A percentile compares a stretch with the other conserved stretches of the same genome.
Evolutionary conservation across 1,140 invertebrate species (phyloP).

Genomic region (Drosophila melanica): DNA sequence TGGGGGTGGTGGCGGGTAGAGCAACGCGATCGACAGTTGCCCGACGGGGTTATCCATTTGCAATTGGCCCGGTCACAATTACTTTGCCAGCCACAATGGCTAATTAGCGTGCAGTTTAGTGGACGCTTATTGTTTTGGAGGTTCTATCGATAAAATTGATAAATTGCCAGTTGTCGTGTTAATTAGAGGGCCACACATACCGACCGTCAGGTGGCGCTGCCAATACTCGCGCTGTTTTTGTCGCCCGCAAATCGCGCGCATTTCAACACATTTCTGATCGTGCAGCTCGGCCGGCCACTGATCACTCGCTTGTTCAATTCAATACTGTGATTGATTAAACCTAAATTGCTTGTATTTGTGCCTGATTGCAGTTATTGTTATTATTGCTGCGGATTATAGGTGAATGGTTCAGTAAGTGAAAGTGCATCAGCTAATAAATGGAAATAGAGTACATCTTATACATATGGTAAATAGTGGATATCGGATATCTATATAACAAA

Average conservation of each 20-base stretch:
- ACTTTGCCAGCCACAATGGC: not conserved
- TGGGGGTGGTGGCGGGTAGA: not conserved
- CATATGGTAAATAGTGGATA: not conserved
- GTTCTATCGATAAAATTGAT: slow-evolving; percentile 57
- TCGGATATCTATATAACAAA: no score
- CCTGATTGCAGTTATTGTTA: slow-evolving; percentile 64
- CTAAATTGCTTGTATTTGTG: slow-evolving; percentile 53
- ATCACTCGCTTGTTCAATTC: slow-evolving; percentile 17
- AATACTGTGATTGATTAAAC: slow-evolving; percentile 43
- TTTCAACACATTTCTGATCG: slow-evolving; percentile 34
- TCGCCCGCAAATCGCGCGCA: slow-evolving; percentile 40
- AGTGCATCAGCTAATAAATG: slow-evolving; percentile 23
- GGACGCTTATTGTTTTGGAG: slow-evolving; percentile 27
- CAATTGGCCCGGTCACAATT: slow-evolving; percentile 22
- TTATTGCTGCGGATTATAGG: slow-evolving; percentile 29
- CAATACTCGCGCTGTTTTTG: slow-evolving; percentile 34
- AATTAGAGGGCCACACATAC: slow-evolving; percentile 40
- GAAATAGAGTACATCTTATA: slow-evolving; percentile 1
- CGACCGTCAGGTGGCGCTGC: slow-evolving; percentile 56
- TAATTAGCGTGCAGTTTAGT: slow-evolving; percentile 35
- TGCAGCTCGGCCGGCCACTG: slow-evolving; percentile 1
- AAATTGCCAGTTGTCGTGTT: slow-evolving; percentile 56
- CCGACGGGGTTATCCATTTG: slow-evolving; percentile 26
- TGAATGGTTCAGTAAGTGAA: slow-evolving; percentile 48
- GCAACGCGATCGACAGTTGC: slow-evolving; percentile 8